Evolutionary conservation across 1,140 invertebrate genomes (phyloP).

Genomic region (Tetramorium simillimum): DNA sequence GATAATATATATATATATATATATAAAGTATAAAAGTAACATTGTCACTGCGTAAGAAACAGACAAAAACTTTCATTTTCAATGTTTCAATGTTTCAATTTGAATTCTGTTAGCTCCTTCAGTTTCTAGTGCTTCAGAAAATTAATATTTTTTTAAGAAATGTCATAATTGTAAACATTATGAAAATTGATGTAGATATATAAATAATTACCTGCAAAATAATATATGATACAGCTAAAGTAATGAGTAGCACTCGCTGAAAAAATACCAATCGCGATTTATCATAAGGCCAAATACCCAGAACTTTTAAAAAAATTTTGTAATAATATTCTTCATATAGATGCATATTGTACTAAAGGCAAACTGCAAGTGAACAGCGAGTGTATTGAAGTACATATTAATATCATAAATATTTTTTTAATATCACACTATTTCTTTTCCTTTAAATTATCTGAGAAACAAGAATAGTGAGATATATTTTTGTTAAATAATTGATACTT

Average conservation of each 20-base stretch:
- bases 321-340: constrained; percentile 11
- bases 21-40: too few relatives aligned
- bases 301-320: background rate
- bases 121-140: background rate
- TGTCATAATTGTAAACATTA: background rate
- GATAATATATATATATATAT: background rate
- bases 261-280: constrained; percentile 21
- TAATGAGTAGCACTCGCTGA: background rate
- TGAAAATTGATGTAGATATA: background rate
- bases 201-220: constrained; percentile 5
- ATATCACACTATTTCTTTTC: too few relatives aligned
- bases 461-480: background rate
- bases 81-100: background rate
- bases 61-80: background rate
- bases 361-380: background rate
- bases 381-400: too few relatives aligned
- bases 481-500: background rate
- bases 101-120: background rate
- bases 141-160: background rate
- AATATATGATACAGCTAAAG: background rate
- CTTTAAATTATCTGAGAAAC: background rate
- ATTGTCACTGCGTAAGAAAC: background rate
- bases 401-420: background rate
- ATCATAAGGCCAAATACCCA: constrained; percentile 30
- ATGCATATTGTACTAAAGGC: constrained; percentile 8